phyloP scores from a whole-genome alignment of 2,113 vertebrate genomes.

The Cynoglossus semilaevis region DNA sequence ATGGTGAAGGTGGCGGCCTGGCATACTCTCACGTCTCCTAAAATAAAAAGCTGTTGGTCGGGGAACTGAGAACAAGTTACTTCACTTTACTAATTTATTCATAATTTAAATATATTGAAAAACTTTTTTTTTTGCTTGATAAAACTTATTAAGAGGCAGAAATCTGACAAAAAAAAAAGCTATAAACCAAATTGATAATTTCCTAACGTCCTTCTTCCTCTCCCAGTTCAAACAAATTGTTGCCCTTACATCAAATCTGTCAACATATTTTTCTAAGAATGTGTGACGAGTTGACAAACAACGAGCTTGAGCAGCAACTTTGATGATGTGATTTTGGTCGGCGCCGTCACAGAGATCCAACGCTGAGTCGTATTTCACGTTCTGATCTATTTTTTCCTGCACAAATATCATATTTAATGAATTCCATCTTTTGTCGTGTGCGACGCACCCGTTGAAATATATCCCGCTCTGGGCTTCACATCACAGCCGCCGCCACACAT shows the following conservation, averaged over 20 bases:
- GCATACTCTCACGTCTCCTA: conserved; percentile 18
- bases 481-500: conserved; percentile 20
- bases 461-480: conserved; percentile 9
- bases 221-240: too few species aligned
- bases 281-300: neutral
- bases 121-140: too few species aligned
- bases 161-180: too few species aligned
- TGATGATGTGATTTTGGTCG: neutral
- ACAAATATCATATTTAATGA: conserved; percentile 8
- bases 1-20: conserved; percentile 27
- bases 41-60: conserved; percentile 17
- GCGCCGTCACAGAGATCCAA: neutral
- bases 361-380: neutral
- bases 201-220: too few species aligned
- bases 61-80: too few species aligned
- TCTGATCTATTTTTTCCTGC: neutral
- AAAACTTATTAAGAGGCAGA: too few species aligned
- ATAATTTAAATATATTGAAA: too few species aligned
- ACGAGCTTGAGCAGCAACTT: neutral
- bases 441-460: conserved; percentile 22
- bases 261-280: neutral
- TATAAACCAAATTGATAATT: too few species aligned
- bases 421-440: conserved; percentile 22
- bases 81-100: too few species aligned
- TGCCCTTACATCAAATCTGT: neutral